phyloP scores from a whole-genome alignment of 2,797 vertebrate species.

The Rhyacichthys aspro region DNA sequence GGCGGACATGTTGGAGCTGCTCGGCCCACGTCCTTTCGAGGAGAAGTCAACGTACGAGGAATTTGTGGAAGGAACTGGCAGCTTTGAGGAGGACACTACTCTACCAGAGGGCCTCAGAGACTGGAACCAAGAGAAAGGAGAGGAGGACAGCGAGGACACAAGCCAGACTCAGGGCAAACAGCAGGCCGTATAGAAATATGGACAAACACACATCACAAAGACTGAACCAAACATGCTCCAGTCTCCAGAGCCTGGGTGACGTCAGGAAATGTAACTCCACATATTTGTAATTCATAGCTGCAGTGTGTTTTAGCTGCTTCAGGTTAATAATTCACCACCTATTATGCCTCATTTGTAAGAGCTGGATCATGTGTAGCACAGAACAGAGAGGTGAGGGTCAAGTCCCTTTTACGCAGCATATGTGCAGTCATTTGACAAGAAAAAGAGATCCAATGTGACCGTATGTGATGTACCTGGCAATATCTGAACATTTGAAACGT shows the following conservation, averaged over 20 bases:
- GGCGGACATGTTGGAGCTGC: conserved; percentile 81
- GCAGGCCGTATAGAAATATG: conserved; percentile 28
- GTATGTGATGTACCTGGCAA: too few relatives aligned
- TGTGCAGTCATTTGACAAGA: too few relatives aligned
- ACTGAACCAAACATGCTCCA: conserved; percentile 2
- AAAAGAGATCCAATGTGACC: too few relatives aligned
- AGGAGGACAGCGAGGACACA: conserved; percentile 34
- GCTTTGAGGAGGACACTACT: conserved; percentile 84
- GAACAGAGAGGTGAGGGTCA: neutral
- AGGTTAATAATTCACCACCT: conserved; percentile 2
- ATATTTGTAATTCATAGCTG: neutral
- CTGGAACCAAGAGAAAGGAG: conserved; percentile 75
- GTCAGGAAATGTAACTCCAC: neutral
- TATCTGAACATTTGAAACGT: too few relatives aligned
- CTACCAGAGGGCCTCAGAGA: conserved; percentile 80
- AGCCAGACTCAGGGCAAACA: conserved; percentile 32
- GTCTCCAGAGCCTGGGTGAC: conserved; percentile 2
- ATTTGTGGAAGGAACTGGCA: conserved; percentile 83
- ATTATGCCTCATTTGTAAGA: neutral
- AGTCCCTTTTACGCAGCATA: too few relatives aligned
- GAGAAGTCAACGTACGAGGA: conserved; percentile 85
- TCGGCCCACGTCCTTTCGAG: conserved; percentile 79
- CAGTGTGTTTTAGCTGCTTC: neutral
- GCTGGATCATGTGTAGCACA: neutral
- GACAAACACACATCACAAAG: neutral